phyloP scores from a whole-genome alignment of 2,797 vertebrate species.

The Coranthus polyacanthus region DNA sequence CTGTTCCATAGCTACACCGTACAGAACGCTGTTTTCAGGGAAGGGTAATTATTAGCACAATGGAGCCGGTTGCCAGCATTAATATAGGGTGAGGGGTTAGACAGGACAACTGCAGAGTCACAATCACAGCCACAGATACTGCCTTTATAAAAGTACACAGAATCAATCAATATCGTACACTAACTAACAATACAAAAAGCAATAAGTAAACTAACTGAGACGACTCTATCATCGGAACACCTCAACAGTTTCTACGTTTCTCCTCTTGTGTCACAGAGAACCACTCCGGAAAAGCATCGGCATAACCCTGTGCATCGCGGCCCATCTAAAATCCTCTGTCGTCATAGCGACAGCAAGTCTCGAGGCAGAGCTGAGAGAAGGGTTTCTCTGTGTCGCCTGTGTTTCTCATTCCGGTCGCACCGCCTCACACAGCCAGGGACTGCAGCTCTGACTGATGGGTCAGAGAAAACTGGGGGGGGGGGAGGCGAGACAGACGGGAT shows the following conservation, averaged over 20 bases:
- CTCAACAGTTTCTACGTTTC: slow-evolving; percentile 7
- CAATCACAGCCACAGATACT: background rate
- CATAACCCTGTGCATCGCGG: slow-evolving; percentile 47
- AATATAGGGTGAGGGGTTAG: slow-evolving; percentile 31
- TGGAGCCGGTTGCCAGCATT: slow-evolving; percentile 12
- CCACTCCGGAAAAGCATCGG: slow-evolving; percentile 56
- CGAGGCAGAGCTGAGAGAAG: slow-evolving; percentile 78
- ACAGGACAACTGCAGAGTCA: slow-evolving; percentile 1
- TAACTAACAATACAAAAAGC: too few relatives aligned
- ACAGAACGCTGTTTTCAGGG: slow-evolving; percentile 25
- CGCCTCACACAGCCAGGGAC: slow-evolving; percentile 56
- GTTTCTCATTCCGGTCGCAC: slow-evolving; percentile 81
- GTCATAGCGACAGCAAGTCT: slow-evolving; percentile 77
- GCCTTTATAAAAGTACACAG: background rate
- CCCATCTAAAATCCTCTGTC: slow-evolving; percentile 68
- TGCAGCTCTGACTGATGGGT: slow-evolving; percentile 49
- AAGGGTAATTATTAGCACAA: slow-evolving; percentile 23
- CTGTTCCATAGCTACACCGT: slow-evolving; percentile 16
- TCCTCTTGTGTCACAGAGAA: slow-evolving; percentile 18
- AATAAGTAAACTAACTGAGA: too few relatives aligned
- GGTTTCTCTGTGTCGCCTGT: slow-evolving; percentile 78
- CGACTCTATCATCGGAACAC: slow-evolving; percentile 5
- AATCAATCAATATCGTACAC: background rate
- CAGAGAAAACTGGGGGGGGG: background rate
- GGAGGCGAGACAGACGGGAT: slow-evolving; percentile 33